These are phyloP conservation scores for Nipponacmea schrenckii DNA, from an alignment of 2,888 invertebrate genomes.

Conservation along the genomic window DNA sequence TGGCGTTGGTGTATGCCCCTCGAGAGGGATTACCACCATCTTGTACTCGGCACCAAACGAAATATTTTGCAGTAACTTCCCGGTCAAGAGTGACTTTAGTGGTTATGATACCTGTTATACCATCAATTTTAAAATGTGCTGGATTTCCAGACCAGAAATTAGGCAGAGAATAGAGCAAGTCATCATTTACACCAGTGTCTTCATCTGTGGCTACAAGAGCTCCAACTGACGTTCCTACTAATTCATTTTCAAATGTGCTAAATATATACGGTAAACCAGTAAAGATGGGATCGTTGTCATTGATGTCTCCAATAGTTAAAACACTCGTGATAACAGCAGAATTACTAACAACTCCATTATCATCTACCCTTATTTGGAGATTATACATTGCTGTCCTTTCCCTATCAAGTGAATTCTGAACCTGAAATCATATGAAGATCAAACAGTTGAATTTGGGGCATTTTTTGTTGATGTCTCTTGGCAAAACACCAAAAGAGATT, in stretches of 20 bases:
- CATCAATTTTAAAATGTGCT: constrained; percentile 38
- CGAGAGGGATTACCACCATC: constrained; percentile 46
- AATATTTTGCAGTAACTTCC: constrained; percentile 39
- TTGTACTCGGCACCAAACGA: constrained; percentile 38
- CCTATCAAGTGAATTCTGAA: constrained; percentile 46
- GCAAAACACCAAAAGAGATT: too few species aligned
- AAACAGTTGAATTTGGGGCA: too few species aligned
- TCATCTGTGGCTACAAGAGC: constrained; percentile 45
- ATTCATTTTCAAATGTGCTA: constrained; percentile 47
- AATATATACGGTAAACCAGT: constrained; percentile 40
- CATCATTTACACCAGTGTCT: constrained; percentile 47
- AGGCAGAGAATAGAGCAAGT: constrained; percentile 33
- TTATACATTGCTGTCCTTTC: constrained; percentile 47
- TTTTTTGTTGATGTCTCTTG: too few species aligned
- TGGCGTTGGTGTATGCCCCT: constrained; percentile 40
- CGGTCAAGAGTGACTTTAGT: constrained; percentile 41
- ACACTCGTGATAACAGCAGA: constrained; percentile 38
- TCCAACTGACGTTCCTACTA: constrained; percentile 37
- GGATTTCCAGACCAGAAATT: constrained; percentile 35
- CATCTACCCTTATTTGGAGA: constrained; percentile 39
- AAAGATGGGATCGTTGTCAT: constrained; percentile 53
- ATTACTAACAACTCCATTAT: constrained; percentile 30
- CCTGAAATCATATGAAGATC: constrained; percentile 32
- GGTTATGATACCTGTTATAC: constrained; percentile 37
- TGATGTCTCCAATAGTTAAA: constrained; percentile 48